Evolutionary conservation across 2,113 vertebrate species (phyloP), one percentile per base, ranked within the genome.

Genomic region (Myanophis thanlyinensis): DNA sequence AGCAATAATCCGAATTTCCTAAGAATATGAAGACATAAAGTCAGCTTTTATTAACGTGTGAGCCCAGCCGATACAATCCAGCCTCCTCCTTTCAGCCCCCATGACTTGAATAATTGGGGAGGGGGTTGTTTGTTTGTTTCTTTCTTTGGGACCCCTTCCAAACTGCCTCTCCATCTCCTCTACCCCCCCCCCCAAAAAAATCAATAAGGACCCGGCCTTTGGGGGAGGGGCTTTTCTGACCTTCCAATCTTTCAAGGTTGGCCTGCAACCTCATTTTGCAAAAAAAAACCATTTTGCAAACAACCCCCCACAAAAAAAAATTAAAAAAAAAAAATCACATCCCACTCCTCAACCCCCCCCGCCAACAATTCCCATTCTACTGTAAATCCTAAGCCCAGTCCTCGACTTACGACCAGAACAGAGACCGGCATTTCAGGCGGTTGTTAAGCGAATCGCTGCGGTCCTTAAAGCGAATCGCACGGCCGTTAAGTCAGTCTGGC

Each of bases 41-140:
- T 47, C 35, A 53, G 87, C 87, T 91, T 89, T 92, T 92, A 92
- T 92, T 92, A 44, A 84, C 4, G 80, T 6, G n/a, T n/a, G n/a
- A 91, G 27, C 12, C 51, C 18, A 56, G 91, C 30, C 25, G 10
- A 52, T 22, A 44, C 4, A 12, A 2, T 62, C 30, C 3, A 47
- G 7, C 25, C 48, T 46, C 53, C 30, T 88, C 23, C 27, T 30
- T 53, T 47, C 40, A 53, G 91, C 59, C 59, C 12, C 4, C 1
- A 0, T 13, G 27, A 10, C 4, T 59, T 87, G 48, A 62, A 30
- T 30, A 62, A n/a, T 27, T 59, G 10, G 56, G 7, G 27, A 10
- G 27, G 10, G 1, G 10, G 59, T n/a, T n/a, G n/a, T n/a, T n/a
- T n/a, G n/a, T n/a, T n/a, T n/a, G 3, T 30, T 5, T 80, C 62